A percentile compares a stretch with the other conserved stretches of the same genome.
phyloP scores from a whole-genome alignment of 2,888 invertebrate species.

The Sepiola atlantica region DNA sequence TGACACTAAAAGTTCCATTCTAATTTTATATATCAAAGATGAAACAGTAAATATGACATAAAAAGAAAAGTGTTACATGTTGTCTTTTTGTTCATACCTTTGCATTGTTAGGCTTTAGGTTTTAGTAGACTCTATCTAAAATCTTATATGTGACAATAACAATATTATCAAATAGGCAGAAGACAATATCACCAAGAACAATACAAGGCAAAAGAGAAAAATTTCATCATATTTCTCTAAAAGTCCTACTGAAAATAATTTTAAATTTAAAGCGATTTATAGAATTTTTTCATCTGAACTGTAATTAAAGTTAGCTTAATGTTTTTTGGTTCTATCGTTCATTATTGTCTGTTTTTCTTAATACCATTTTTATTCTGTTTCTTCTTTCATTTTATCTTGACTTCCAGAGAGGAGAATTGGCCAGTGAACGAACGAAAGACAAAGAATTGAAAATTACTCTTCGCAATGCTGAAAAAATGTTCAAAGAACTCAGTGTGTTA shows the following conservation, averaged over 20 bases:
- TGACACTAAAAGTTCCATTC: too few relatives aligned
- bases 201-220: neutral
- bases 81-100: too few relatives aligned
- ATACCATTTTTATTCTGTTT: neutral
- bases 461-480: conserved; percentile 60
- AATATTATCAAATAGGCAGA: too few relatives aligned
- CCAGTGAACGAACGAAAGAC: conserved; percentile 62
- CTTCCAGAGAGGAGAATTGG: conserved; percentile 64
- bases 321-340: neutral
- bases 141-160: too few relatives aligned
- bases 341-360: neutral
- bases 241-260: neutral
- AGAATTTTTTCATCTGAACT: neutral
- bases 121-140: too few relatives aligned
- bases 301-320: neutral
- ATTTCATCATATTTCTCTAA: neutral
- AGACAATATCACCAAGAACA: too few relatives aligned
- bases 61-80: too few relatives aligned
- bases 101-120: too few relatives aligned
- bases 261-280: neutral
- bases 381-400: neutral
- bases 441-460: conserved; percentile 60
- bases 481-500: conserved; percentile 54
- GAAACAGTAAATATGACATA: too few relatives aligned
- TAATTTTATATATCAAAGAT: too few relatives aligned